These are phyloP conservation scores for Pyralis farinalis DNA, from an alignment of 2,888 invertebrate genomes.

Conservation along the genomic window DNA sequence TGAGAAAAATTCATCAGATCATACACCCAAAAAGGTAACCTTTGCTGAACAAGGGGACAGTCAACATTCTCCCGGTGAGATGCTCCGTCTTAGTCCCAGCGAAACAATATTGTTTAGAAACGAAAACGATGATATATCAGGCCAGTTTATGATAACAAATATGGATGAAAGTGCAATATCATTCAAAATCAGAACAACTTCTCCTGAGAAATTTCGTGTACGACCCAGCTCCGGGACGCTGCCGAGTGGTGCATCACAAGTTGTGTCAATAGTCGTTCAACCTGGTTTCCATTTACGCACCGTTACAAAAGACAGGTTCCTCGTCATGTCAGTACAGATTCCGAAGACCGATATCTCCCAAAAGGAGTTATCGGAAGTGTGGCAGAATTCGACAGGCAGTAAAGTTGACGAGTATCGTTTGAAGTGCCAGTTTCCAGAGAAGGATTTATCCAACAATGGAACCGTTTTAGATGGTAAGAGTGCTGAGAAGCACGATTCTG, in stretches of 20 bases:
- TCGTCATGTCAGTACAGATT: constrained; percentile 90
- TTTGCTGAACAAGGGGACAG: constrained; percentile 59
- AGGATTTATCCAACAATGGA: constrained; percentile 55
- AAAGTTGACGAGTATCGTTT: constrained; percentile 87
- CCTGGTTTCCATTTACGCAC: constrained; percentile 85
- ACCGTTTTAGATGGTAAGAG: constrained; percentile 36
- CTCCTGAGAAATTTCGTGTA: constrained; percentile 97
- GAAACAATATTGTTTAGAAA: constrained; percentile 86
- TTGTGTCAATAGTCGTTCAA: constrained; percentile 88
- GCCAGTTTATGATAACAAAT: constrained; percentile 86
- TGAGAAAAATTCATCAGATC: constrained; percentile 70
- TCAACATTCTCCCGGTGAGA: constrained; percentile 72
- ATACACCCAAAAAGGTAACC: constrained; percentile 71
- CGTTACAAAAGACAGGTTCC: constrained; percentile 90
- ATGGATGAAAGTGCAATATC: constrained; percentile 75
- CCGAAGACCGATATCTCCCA: constrained; percentile 78
- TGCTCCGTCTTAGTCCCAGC: constrained; percentile 83
- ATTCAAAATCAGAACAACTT: constrained; percentile 95
- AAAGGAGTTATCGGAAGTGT: constrained; percentile 86
- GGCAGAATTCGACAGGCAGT: constrained; percentile 84
- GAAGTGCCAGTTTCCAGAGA: constrained; percentile 83
- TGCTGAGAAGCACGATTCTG: constrained; percentile 88
- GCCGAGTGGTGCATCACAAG: constrained; percentile 81
- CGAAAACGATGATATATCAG: constrained; percentile 84
- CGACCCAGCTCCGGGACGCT: constrained; percentile 92